Percentiles rank a stretch among this genome's conserved stretches.
Conservation (phyloP, 2,888 invertebrate genomes). For the Graphium colonna region DNA sequence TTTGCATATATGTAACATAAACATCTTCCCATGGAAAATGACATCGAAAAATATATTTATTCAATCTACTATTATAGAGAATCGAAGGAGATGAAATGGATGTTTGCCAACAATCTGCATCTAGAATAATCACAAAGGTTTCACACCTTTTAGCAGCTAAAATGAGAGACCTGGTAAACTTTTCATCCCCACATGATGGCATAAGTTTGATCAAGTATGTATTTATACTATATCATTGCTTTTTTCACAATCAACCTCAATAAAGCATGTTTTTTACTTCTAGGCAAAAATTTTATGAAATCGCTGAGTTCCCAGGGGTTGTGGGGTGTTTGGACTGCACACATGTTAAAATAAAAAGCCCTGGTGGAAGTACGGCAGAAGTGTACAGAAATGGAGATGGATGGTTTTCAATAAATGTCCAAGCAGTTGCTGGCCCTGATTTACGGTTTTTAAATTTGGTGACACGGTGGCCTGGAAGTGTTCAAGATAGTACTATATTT, state of each 20-base stretch:
- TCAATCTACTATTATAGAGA: slow-evolving; percentile 15
- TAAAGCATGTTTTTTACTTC: not conserved
- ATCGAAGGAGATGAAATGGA: slow-evolving; percentile 26
- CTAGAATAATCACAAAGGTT: slow-evolving; percentile 25
- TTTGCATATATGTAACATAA: slow-evolving; percentile 3
- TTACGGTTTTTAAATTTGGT: slow-evolving; percentile 32
- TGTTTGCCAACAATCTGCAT: slow-evolving; percentile 30
- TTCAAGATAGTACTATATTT: slow-evolving; percentile 23
- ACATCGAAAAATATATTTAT: not conserved
- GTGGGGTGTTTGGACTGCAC: slow-evolving; percentile 32
- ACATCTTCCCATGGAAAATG: too few relatives aligned
- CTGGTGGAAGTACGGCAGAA: slow-evolving; percentile 29
- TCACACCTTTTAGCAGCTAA: slow-evolving; percentile 26
- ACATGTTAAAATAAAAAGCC: slow-evolving; percentile 33
- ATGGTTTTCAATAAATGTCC: slow-evolving; percentile 32
- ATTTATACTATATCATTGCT: too few relatives aligned
- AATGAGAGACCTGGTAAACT: slow-evolving; percentile 25
- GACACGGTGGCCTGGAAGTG: slow-evolving; percentile 32
- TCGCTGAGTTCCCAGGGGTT: slow-evolving; percentile 27
- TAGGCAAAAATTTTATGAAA: slow-evolving; percentile 23
- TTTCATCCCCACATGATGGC: slow-evolving; percentile 19
- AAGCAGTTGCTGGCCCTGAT: slow-evolving; percentile 33
- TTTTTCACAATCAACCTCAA: too few relatives aligned
- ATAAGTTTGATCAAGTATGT: slow-evolving; percentile 17
- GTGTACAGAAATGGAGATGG: slow-evolving; percentile 30